Conservation (phyloP, 2,888 invertebrate genomes). For the Lamellibrachia satsuma region DNA sequence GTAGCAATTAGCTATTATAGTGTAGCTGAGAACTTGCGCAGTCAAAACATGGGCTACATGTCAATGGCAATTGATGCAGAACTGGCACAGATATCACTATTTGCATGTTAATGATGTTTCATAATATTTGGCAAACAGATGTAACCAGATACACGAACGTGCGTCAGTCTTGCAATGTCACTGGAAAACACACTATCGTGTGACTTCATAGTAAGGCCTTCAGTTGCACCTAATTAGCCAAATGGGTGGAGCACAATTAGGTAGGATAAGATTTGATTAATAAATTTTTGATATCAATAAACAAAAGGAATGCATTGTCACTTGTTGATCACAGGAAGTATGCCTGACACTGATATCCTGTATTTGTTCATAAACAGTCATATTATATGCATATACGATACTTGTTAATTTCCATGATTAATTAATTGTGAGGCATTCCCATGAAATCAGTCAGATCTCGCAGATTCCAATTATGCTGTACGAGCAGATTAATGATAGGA, state of each 20-base stretch:
- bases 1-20: background rate
- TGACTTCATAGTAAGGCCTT: background rate
- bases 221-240: background rate
- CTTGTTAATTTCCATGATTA: background rate
- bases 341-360: background rate
- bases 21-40: background rate
- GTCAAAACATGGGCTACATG: too few species aligned
- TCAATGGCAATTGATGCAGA: background rate
- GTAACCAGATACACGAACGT: background rate
- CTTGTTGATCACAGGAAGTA: background rate
- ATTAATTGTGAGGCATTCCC: background rate
- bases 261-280: background rate
- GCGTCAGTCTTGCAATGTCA: background rate
- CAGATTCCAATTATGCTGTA: too few species aligned
- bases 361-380: background rate
- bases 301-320: background rate
- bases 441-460: background rate
- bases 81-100: background rate
- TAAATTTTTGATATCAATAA: background rate
- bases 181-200: background rate
- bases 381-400: background rate
- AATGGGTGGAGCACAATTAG: background rate
- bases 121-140: background rate
- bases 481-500: too few species aligned
- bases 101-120: background rate